Base-by-base conservation (phyloP, 2,888 invertebrate genomes). In the Schizotus pectinicornis region DNA sequence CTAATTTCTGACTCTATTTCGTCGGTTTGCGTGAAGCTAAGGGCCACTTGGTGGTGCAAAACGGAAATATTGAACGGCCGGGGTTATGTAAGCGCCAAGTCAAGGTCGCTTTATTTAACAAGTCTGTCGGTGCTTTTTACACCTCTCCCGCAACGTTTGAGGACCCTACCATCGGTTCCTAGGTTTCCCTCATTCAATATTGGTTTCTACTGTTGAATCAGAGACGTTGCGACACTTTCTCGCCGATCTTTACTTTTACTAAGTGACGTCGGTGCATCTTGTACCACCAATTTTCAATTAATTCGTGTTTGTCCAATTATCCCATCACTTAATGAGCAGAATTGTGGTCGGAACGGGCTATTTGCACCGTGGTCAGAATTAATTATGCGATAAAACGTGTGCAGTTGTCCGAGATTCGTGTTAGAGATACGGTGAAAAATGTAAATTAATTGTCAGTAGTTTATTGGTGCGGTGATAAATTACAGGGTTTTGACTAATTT, bases 81-180 rank as follows among this genome's bases (percentile, higher is more conserved):
- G 50, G 45, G 50, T 56, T 56, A 56, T 51, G 39, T 56, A 56
- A 56, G 35, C 35, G 30, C 51, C 38, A 37, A 64, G 67, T 67
- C 68, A 68, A 67, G 67, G 68, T 51, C 64, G 37, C 41, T 61
- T 67, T 62, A 42, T 53, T 68, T 68, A 68, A 61, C 68, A 60
- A 49, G 67, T 68, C 67, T 63, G 61, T 63, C 63, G 54, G 64
- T 64, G 66, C 68, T 68, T 67, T 68, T 68, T 67, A 68, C 67
- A 68, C 68, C 67, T 67, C 48, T 53, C 37, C 13, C 22, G 22
- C 45, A 34, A 52, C 30, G 46, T 47, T 54, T 41, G 41, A 39
- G 46, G 38, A 41, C 54, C 46, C 45, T 53, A 39, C 47, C 47
- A 54, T 47, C 30, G 14, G 9, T 39, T 32, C 43, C 7, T 43